Evolutionary conservation across 2,797 vertebrate genomes (phyloP), one percentile per base, ranked within the genome.

Genomic region (Spatula clypeata): DNA sequence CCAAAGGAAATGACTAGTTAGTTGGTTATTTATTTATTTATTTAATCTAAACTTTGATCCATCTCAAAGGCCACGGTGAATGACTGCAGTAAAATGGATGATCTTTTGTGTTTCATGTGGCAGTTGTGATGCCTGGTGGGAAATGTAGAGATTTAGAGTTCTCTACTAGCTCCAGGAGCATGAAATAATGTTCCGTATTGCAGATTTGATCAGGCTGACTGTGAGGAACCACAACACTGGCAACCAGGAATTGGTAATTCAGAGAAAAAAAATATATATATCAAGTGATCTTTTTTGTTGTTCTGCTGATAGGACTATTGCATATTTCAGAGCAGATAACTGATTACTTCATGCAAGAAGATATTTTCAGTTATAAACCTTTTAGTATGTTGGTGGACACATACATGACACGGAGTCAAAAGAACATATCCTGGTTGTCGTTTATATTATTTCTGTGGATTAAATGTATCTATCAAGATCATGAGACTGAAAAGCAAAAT

Each of bases 51-150:
- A 42, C 53, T 71, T 21, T n/a, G 51, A 36, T 38, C 34, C 49
- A 70, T 85, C 90, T 86, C 79, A 94, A 88, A 95, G 65, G 71
- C 64, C 55, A 4, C 6, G 51, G 67, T 60, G 80, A 86, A 53
- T n/a, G 73, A 76, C 32, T 85, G 65, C 27, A 80, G 62, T 53
- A 69, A 95, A 86, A 91, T 15, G 17, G 19, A 58, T 86, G 11
- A 86, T 8, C 51, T 57, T 77, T 74, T 55, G 65, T n/a, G 51
- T 55, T 84, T 66, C 71, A 27, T 76, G 64, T 62, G 65, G 77
- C 70, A 75, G 18, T 45, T 84, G 65, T 1, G 4, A 26, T 36
- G 65, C 40, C 6, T 91, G 65, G 74, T 44, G 85, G 81, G 76
- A 90, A 93, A 75, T 20, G 54, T 44, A 38, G 38, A 88, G 40